Percentiles rank a stretch among this genome's conserved stretches.
These are phyloP conservation scores for Peromyscus leucopus DNA, from an alignment of 2,113 vertebrate species.

Conservation along the genomic window DNA sequence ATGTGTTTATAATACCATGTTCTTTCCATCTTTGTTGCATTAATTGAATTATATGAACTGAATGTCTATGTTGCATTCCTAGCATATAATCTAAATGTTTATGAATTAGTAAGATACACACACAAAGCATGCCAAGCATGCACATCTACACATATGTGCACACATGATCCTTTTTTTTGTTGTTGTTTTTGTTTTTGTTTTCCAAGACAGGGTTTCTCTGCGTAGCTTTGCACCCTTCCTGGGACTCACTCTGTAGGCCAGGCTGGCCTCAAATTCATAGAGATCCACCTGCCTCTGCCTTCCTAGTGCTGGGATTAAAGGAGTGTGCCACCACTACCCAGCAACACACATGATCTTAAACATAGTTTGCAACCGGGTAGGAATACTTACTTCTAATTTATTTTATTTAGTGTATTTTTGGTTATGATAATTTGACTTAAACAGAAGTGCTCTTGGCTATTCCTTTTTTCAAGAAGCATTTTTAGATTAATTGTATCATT, in stretches of 20 bases:
- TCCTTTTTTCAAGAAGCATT: neutral
- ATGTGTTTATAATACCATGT: neutral
- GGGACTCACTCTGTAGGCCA: too few species aligned
- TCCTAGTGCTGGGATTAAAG: too few species aligned
- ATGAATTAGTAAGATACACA: neutral
- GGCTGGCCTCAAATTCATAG: too few species aligned
- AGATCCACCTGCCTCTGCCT: too few species aligned
- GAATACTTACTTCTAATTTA: neutral
- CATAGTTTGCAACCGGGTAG: neutral
- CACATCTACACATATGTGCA: neutral
- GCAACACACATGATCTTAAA: too few species aligned
- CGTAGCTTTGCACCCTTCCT: too few species aligned
- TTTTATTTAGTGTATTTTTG: neutral
- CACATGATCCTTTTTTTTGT: neutral
- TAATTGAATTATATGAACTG: neutral
- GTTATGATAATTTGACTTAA: neutral
- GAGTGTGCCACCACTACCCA: too few species aligned
- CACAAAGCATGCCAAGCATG: too few species aligned
- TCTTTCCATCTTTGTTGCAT: neutral
- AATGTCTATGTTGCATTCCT: neutral
- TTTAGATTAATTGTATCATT: neutral
- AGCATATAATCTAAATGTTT: neutral
- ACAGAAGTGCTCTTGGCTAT: neutral
- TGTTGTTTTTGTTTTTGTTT: too few species aligned
- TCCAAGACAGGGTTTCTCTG: too few species aligned